Evolutionary conservation across 1,140 invertebrate species (phyloP), one percentile per base, ranked within the genome.

Genomic region (Megathymus violae): DNA sequence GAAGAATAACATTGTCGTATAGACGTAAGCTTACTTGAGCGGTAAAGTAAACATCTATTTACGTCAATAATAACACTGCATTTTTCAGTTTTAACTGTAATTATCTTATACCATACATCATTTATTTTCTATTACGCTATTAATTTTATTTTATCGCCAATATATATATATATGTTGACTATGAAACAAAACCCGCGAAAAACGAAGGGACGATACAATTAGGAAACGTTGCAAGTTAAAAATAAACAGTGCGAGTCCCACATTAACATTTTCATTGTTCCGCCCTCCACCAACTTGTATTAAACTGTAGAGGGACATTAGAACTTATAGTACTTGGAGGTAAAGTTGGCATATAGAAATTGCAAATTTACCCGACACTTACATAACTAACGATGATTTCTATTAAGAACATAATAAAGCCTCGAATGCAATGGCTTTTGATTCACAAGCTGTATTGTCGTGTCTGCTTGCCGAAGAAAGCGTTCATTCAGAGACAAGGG

Each of bases 181-280:
- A 19, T 52, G 50, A 52, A 44, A 46, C 54, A 13, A 11, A 11
- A 34, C 25, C 27, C 44, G 19, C 7, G 31, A 59, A 17, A 11
- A 48, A 15, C 52, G 51, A 34, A 61, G 27, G 40, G 70, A 71
- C 70, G 69, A 71, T 66, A 64, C 69, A 64, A 67, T 68, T 63
- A 69, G 59, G 62, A 64, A 54, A 46, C 60, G 63, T 46, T 61
- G 64, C 44, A 78, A 77, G 76, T 76, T 83, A 85, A 87, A 85
- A 85, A 85, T 83, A 82, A 71, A 77, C 71, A 80, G 66, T 65
- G 64, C 63, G 62, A 50, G 61, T 64, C 63, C 50, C 47, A 78
- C 74, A 87, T 88, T 84, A 84, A 82, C 81, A 89, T 86, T 88
- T 82, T 76, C 82, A 87, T 88, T 88, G 82, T 86, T 81, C 77